Evolutionary conservation across 2,113 vertebrate species (phyloP).

Genomic region (Ochotona princeps): DNA sequence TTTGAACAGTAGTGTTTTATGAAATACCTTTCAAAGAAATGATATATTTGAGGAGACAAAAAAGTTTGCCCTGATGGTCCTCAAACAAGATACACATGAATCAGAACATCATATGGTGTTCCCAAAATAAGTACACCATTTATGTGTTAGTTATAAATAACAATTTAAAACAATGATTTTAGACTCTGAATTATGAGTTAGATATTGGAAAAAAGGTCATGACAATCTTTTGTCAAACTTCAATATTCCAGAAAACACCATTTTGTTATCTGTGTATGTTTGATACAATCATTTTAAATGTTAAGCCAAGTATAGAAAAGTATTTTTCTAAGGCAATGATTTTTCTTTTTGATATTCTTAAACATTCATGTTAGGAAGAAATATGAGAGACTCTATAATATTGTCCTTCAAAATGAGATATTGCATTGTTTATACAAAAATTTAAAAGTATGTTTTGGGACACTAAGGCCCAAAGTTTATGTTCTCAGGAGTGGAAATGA

Average conservation of each 20-base stretch:
- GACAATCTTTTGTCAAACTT: background rate
- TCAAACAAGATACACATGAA: too few relatives aligned
- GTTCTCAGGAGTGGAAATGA: background rate
- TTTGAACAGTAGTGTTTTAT: background rate
- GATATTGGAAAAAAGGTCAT: background rate
- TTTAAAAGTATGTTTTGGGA: background rate
- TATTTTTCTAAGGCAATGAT: background rate
- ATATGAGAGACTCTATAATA: background rate
- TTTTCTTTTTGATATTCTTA: background rate
- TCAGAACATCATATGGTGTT: too few relatives aligned
- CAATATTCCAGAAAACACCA: background rate
- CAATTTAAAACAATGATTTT: background rate
- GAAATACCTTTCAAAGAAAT: background rate
- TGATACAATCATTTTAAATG: background rate
- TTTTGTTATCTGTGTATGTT: conserved; percentile 39
- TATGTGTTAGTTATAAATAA: too few relatives aligned
- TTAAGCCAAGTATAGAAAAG: background rate
- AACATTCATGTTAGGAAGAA: background rate
- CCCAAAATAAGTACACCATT: too few relatives aligned
- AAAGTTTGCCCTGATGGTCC: too few relatives aligned
- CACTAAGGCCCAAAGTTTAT: background rate
- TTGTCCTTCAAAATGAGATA: background rate
- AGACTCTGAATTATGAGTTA: background rate
- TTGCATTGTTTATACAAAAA: background rate
- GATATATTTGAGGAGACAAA: too few relatives aligned